Conservation (phyloP, 1,140 invertebrate genomes). For the Scaptomyza hsui region DNA sequence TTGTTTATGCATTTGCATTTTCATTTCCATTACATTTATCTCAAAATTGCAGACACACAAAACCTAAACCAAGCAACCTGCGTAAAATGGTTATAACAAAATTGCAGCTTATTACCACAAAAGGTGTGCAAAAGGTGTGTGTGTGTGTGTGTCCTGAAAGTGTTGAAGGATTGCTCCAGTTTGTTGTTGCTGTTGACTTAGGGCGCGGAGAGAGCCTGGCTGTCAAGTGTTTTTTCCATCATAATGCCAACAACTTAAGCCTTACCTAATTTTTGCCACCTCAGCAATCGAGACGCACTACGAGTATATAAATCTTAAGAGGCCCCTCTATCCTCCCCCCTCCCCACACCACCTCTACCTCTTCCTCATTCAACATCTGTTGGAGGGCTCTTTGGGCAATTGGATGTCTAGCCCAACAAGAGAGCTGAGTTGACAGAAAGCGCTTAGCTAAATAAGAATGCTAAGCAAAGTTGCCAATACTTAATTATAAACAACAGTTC, state of each 20-base stretch:
- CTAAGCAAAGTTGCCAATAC: background rate
- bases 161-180: constrained; percentile 15
- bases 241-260: constrained; percentile 55
- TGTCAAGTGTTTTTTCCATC: constrained; percentile 35
- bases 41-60: constrained; percentile 55
- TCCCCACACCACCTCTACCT: too few relatives aligned
- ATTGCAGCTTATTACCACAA: constrained; percentile 70
- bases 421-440: constrained; percentile 1
- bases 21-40: constrained; percentile 50
- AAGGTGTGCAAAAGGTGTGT: constrained; percentile 41
- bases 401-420: background rate
- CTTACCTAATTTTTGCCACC: constrained; percentile 29
- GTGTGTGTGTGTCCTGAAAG: constrained; percentile 16
- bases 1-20: constrained; percentile 60
- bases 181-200: constrained; percentile 54
- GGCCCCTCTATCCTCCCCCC: background rate
- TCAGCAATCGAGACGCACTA: constrained; percentile 41
- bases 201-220: constrained; percentile 21
- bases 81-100: constrained; percentile 61
- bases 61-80: background rate
- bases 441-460: background rate
- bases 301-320: constrained; percentile 30
- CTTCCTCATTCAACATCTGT: too few relatives aligned
- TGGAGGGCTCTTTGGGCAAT: background rate
- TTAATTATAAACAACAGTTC: background rate